These are phyloP conservation scores for Mobula hypostoma DNA, from an alignment of 2,113 vertebrate genomes.

Conservation along the genomic window DNA sequence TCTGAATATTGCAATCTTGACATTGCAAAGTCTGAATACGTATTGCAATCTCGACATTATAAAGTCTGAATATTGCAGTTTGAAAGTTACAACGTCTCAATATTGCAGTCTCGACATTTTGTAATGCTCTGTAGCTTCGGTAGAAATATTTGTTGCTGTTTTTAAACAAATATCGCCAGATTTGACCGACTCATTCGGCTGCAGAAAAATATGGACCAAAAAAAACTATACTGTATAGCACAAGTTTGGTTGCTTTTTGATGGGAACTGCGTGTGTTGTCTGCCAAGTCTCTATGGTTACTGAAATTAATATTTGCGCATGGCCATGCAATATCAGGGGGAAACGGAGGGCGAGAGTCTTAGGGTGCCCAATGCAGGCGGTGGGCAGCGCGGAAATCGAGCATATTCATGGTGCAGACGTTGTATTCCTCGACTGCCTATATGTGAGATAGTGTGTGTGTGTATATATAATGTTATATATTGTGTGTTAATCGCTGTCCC, in stretches of 20 bases:
- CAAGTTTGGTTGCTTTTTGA: neutral
- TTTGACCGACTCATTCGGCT: neutral
- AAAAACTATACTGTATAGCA: neutral
- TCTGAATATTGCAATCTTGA: no score
- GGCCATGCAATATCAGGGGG: neutral
- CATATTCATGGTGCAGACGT: neutral
- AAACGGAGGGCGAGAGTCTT: neutral
- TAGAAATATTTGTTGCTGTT: neutral
- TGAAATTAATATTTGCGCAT: constrained; percentile 12
- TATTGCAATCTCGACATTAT: no score
- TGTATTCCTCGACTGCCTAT: no score
- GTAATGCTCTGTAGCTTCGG: neutral
- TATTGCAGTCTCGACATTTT: no score
- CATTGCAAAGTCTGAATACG: no score
- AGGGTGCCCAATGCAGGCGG: neutral
- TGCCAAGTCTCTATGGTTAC: constrained; percentile 7
- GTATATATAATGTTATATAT: no score
- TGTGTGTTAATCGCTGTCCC: no score
- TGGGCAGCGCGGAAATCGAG: neutral
- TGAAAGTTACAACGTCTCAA: no score
- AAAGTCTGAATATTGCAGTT: no score
- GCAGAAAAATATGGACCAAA: neutral
- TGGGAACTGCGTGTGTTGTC: neutral
- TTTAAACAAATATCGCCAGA: neutral
- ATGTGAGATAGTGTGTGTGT: no score